Evolutionary conservation across 2,888 invertebrate species (phyloP).

Genomic region (Himalopsyche tibetana): DNA sequence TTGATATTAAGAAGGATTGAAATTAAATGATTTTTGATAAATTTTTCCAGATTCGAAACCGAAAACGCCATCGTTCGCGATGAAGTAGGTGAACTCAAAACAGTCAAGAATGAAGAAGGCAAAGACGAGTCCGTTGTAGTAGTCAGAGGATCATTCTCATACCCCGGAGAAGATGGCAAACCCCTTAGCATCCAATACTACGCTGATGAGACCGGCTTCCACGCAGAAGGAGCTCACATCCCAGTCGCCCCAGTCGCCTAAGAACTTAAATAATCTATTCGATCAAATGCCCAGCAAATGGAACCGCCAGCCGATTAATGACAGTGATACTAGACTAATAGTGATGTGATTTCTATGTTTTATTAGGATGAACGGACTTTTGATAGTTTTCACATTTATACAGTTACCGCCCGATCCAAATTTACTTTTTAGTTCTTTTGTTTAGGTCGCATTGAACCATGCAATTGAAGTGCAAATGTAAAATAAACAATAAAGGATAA

Average conservation of each 20-base stretch:
- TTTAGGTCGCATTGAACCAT: no score
- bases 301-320: neutral
- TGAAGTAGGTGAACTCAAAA: constrained; percentile 61
- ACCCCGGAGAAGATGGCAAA: constrained; percentile 58
- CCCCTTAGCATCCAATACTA: constrained; percentile 56
- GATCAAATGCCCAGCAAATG: neutral
- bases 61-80: constrained; percentile 61
- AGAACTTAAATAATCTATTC: neutral
- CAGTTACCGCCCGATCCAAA: no score
- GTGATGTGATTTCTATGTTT: constrained; percentile 42
- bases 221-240: constrained; percentile 63
- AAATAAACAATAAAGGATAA: no score
- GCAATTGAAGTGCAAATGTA: no score
- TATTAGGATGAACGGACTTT: constrained; percentile 33
- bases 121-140: constrained; percentile 60
- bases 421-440: no score
- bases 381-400: no score
- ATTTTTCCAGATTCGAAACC: constrained; percentile 60
- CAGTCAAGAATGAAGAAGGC: constrained; percentile 63
- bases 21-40: no score
- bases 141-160: constrained; percentile 62
- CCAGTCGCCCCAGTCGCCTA: constrained; percentile 45
- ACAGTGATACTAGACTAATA: constrained; percentile 10
- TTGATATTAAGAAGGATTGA: no score
- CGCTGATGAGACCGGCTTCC: constrained; percentile 65